Evolutionary conservation across 2,888 invertebrate genomes (phyloP).

Genomic region (Microplitis manilae): DNA sequence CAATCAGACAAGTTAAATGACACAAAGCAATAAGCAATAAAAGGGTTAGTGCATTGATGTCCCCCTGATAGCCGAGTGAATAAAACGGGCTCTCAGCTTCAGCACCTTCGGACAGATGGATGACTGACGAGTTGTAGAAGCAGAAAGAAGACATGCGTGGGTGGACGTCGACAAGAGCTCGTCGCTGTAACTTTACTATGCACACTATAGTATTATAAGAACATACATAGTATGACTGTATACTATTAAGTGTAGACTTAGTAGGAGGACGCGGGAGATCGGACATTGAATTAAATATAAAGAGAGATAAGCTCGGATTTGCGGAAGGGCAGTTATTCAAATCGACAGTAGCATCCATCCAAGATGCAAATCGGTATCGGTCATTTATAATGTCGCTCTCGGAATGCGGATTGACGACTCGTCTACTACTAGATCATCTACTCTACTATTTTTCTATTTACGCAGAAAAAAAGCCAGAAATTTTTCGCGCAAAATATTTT

Average conservation of each 20-base stretch:
- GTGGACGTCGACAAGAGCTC: slow-evolving; percentile 2
- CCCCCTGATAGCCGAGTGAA: not conserved
- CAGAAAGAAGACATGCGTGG: slow-evolving; percentile 23
- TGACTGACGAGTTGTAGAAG: slow-evolving; percentile 17
- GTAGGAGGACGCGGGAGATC: no score
- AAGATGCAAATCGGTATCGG: slow-evolving; percentile 51
- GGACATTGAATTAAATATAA: slow-evolving; percentile 18
- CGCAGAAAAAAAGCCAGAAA: no score
- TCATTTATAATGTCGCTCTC: slow-evolving; percentile 50
- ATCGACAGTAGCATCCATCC: slow-evolving; percentile 51
- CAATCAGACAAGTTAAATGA: slow-evolving; percentile 4
- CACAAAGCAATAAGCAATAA: not conserved
- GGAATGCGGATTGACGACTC: slow-evolving; percentile 41
- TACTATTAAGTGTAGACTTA: no score
- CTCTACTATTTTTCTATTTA: not conserved
- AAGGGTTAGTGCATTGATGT: not conserved
- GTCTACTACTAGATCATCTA: slow-evolving; percentile 4
- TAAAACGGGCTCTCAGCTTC: not conserved
- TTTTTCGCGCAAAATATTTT: no score
- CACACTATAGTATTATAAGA: no score
- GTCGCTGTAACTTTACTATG: not conserved
- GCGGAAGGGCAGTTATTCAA: slow-evolving; percentile 48
- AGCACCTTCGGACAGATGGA: slow-evolving; percentile 6
- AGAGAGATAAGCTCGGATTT: slow-evolving; percentile 13
- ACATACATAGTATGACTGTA: no score